phyloP scores from a whole-genome alignment of 2,888 invertebrate genomes.

The Polia nebulosa region DNA sequence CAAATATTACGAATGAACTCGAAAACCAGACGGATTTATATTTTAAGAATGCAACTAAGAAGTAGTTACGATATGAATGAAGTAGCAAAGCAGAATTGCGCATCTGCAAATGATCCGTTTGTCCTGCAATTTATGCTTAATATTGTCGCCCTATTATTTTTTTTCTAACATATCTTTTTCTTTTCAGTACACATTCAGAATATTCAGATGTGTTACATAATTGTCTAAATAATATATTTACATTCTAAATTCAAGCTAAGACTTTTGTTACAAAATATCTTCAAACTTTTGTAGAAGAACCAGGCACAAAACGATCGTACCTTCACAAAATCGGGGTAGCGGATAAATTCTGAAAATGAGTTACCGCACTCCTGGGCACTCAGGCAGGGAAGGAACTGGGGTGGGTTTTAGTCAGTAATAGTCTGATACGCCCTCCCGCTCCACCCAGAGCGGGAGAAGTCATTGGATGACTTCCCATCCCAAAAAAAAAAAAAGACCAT shows the following conservation, averaged over 20 bases:
- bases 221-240: not conserved
- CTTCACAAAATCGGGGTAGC: not conserved
- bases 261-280: not conserved
- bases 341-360: too few relatives aligned
- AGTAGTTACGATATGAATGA: slow-evolving; percentile 81
- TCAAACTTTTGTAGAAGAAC: not conserved
- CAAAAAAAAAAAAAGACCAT: too few relatives aligned
- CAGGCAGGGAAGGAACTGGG: too few relatives aligned
- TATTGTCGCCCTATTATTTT: slow-evolving; percentile 49
- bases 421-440: too few relatives aligned
- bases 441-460: too few relatives aligned
- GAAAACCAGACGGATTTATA: slow-evolving; percentile 80
- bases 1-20: slow-evolving; percentile 84
- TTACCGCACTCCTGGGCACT: too few relatives aligned
- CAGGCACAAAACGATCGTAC: slow-evolving; percentile 7
- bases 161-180: slow-evolving; percentile 8
- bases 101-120: slow-evolving; percentile 5
- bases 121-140: slow-evolving; percentile 36
- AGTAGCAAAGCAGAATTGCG: slow-evolving; percentile 68
- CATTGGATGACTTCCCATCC: too few relatives aligned
- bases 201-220: not conserved
- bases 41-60: slow-evolving; percentile 82
- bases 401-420: too few relatives aligned
- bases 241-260: too few relatives aligned
- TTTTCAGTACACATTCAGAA: not conserved